Conservation (phyloP, 2,888 invertebrate genomes). For the Andrena praecox region DNA sequence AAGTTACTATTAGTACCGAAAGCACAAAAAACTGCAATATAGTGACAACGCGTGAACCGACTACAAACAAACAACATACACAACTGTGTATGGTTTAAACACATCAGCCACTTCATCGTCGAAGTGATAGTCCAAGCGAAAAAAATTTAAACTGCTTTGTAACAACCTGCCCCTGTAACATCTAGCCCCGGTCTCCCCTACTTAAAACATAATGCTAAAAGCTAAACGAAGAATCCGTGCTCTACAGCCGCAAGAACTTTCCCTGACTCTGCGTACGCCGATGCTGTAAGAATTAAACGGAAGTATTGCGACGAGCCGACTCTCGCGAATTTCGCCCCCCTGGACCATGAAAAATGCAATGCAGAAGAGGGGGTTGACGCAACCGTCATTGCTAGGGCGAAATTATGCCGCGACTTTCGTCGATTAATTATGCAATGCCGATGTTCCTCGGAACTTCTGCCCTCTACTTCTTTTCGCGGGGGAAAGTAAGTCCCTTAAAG, state of each 20-base stretch:
- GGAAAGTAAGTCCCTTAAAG: constrained; percentile 40
- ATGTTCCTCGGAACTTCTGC: constrained; percentile 35
- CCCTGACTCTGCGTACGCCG: background rate
- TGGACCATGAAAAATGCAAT: background rate
- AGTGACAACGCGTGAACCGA: no score
- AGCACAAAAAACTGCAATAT: no score
- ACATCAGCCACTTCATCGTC: no score
- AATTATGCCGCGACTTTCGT: constrained; percentile 16
- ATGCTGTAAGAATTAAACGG: background rate
- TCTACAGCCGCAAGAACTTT: background rate
- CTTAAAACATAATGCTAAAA: background rate
- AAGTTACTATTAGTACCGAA: no score
- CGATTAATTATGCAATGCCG: constrained; percentile 52
- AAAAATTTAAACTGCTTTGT: no score
- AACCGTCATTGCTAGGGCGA: background rate
- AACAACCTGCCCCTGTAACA: no score
- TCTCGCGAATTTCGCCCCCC: background rate
- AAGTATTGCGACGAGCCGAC: background rate
- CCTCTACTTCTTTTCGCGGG: constrained; percentile 17
- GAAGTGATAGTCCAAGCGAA: no score
- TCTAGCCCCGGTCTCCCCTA: no score
- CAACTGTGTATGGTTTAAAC: no score
- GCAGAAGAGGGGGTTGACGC: constrained; percentile 2
- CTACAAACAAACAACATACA: no score
- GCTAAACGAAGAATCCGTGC: background rate